Evolutionary conservation across 1,140 invertebrate species (phyloP).

Genomic region (Heliothis virescens): DNA sequence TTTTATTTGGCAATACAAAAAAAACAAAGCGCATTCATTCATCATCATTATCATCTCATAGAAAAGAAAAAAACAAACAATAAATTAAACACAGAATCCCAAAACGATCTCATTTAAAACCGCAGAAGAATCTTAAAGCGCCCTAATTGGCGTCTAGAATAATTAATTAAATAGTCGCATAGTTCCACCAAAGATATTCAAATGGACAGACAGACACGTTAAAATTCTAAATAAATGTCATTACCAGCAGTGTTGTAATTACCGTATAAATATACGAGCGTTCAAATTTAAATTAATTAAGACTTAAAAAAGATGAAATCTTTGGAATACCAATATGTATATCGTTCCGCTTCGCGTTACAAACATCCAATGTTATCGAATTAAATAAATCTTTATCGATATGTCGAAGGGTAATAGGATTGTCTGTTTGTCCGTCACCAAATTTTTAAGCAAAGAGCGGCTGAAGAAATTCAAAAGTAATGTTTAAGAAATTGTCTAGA

Average conservation of each 20-base stretch:
- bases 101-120: constrained; percentile 4
- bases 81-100: not conserved
- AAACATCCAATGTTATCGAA: constrained; percentile 44
- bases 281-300: constrained; percentile 50
- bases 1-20: no score
- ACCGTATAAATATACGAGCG: constrained; percentile 37
- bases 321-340: constrained; percentile 37
- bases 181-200: constrained; percentile 15
- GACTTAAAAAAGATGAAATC: constrained; percentile 35
- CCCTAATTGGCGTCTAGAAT: not conserved
- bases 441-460: no score
- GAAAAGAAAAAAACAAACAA: constrained; percentile 16
- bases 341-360: constrained; percentile 52
- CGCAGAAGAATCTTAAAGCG: constrained; percentile 28
- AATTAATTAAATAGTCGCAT: constrained; percentile 37
- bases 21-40: not conserved
- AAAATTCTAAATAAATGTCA: not conserved
- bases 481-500: no score
- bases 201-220: constrained; percentile 3
- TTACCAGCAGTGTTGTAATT: constrained; percentile 1
- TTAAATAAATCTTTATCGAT: constrained; percentile 40
- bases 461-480: no score
- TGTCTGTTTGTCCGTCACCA: constrained; percentile 3
- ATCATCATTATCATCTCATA: not conserved
- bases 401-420: not conserved